Evolutionary conservation across 2,113 vertebrate species (phyloP), one percentile per base, ranked within the genome.

Genomic region (Strix uralensis): DNA sequence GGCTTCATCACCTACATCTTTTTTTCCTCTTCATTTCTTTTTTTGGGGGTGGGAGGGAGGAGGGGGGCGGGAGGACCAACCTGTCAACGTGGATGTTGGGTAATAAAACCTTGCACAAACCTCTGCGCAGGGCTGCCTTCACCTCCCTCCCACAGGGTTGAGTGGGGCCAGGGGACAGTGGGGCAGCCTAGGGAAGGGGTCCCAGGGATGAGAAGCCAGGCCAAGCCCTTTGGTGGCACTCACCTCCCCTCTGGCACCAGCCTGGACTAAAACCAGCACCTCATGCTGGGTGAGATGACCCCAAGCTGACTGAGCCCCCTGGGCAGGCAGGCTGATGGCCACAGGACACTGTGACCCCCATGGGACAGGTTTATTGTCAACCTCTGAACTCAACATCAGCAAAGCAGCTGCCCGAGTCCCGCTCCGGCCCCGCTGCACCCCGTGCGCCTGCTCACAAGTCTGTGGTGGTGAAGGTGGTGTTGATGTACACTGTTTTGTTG

Each of bases 401-500:
- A 13, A 85, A 81, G 66, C 63, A 88, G 87, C 81, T 80, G 87
- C 90, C 65, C 0, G 34, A 97, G 96, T 84, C 95, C 94, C 0
- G 75, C 94, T 96, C 81, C 0, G 3, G 72, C 52, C 58, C 57
- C 0, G 8, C 75, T 59, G 88, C 38, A 16, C 46, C 19, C 38
- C 0, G 0, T 5, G 7, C 5, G 7, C 80, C 55, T 0, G 11
- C 74, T 99, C 97, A 99, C 82, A 99, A 85, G 81, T 99, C 98
- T 4, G 98, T 99, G 77, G 98, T 99, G 95, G 96, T 96, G 88
- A 99, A 97, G 46, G 85, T 57, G 3, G 51, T 92, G 92, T 99
- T 99, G 78, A 13, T 63, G 72, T 97, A 98, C 0, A 44, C 71
- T 51, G 66, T 4, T 21, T 61, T 42, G 42, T 26, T 52, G 74